A percentile compares a stretch with the other conserved stretches of the same genome.
Evolutionary conservation across 2,888 invertebrate species (phyloP).

Genomic region (Phyllotreta cruciferae): DNA sequence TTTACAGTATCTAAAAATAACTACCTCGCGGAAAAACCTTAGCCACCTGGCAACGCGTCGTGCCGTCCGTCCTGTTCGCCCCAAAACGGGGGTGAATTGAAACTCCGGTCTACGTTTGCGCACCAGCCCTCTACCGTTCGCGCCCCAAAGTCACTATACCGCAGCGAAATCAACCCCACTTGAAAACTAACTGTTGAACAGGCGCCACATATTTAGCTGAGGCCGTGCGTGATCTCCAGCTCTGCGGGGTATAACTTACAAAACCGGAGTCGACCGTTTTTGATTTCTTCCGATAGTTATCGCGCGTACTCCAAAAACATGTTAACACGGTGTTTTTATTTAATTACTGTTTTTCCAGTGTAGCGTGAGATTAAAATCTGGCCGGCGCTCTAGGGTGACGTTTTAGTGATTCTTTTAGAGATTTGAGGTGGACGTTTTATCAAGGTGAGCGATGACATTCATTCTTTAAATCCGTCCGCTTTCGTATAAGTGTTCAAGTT

Average conservation of each 20-base stretch:
- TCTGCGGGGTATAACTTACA: slow-evolving; percentile 27
- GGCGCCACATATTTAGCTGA: slow-evolving; percentile 30
- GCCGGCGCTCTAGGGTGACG: slow-evolving; percentile 25
- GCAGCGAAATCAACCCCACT: slow-evolving; percentile 53
- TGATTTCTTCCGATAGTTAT: slow-evolving; percentile 35
- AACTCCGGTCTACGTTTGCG: slow-evolving; percentile 59
- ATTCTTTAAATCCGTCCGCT: slow-evolving; percentile 3
- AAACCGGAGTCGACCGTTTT: slow-evolving; percentile 13
- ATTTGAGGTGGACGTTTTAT: slow-evolving; percentile 22
- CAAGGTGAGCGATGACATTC: slow-evolving; percentile 26
- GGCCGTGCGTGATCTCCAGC: slow-evolving; percentile 35
- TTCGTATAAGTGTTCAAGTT: neutral
- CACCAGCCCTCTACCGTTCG: slow-evolving; percentile 60
- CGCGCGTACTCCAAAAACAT: slow-evolving; percentile 49
- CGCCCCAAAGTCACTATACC: slow-evolving; percentile 55
- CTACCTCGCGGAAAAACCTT: slow-evolving; percentile 22
- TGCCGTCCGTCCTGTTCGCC: slow-evolving; percentile 8
- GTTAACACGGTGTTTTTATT: slow-evolving; percentile 54
- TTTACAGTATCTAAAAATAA: slow-evolving; percentile 18
- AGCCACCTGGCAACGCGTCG: slow-evolving; percentile 28
- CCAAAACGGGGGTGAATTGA: slow-evolving; percentile 46
- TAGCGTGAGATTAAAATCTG: slow-evolving; percentile 50
- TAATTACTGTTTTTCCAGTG: slow-evolving; percentile 53
- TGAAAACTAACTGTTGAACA: slow-evolving; percentile 59
- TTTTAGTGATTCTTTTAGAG: slow-evolving; percentile 26